Base-by-base conservation (phyloP, 2,888 invertebrate genomes). In the Lithophane ornitopus region DNA sequence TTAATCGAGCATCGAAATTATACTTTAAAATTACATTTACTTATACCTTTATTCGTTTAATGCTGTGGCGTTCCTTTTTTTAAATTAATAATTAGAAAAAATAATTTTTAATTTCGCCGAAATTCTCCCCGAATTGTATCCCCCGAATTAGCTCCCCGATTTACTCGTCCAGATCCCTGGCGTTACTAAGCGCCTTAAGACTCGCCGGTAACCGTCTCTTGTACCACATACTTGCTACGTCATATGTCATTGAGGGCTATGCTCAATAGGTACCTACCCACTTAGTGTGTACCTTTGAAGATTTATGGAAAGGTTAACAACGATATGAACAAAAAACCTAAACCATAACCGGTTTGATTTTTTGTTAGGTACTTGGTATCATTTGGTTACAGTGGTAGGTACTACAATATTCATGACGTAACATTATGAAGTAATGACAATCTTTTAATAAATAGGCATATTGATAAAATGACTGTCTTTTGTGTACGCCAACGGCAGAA, bases 151-250 rank as follows among this genome's bases (percentile, higher is more conserved):
- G n/a, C n/a, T n/a, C n/a, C n/a, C n/a, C n/a, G n/a, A n/a, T n/a
- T n/a, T n/a, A n/a, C n/a, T 70, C 39, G 39, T 52, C 11, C 26
- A 26, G 19, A 19, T 26, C 34, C 19, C n/a, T 7, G n/a, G 34
- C 14, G n/a, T 14, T 14, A 46, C 44, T 3, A 3, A 19, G 44
- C n/a, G 26, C 70, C 70, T 70, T 46, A 70, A 70, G 78, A 74
- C 52, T 28, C 70, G 41, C 81, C 78, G 68, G 85, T 85, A 83
- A 73, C 79, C 72, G 69, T 81, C 81, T 85, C 70, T 65, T 54
- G 70, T 56, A 52, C 58, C 54, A 54, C 49, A 72, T 80, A 41
- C 61, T 71, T 56, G 52, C 56, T 68, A 39, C 56, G 52, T 78
- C 66, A 69, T 61, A 80, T 56, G 49, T 39, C 71, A 81, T 68